These are phyloP conservation scores for Passerculus sandwichensis DNA, from an alignment of 2,797 vertebrate genomes.

Conservation along the genomic window DNA sequence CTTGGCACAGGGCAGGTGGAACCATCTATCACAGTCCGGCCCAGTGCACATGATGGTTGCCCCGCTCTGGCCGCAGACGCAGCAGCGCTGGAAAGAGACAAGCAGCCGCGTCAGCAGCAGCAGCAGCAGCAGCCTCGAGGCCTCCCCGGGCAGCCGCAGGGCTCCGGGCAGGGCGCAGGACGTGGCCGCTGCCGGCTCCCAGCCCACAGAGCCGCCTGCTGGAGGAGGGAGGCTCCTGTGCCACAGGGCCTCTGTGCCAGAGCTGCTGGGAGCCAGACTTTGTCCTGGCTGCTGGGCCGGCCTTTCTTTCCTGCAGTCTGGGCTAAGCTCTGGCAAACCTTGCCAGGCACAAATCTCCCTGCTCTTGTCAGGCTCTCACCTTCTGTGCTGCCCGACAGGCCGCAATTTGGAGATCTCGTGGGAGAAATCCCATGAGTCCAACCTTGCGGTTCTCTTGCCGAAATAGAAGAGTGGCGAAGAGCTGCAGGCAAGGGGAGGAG, in stretches of 20 bases:
- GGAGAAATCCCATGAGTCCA: not conserved
- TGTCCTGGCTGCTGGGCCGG: too few relatives aligned
- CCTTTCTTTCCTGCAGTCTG: too few relatives aligned
- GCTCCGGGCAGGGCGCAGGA: not conserved
- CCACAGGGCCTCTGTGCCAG: not conserved
- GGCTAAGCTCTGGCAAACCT: not conserved
- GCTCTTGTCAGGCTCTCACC: not conserved
- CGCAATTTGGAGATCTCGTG: not conserved
- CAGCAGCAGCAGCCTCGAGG: not conserved
- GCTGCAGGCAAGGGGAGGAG: not conserved
- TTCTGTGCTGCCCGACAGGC: not conserved
- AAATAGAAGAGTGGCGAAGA: not conserved
- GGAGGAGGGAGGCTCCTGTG: not conserved
- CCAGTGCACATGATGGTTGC: not conserved
- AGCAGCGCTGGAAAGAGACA: not conserved
- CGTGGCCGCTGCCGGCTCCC: not conserved
- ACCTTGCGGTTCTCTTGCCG: accelerated
- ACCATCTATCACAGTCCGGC: not conserved
- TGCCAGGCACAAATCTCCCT: not conserved
- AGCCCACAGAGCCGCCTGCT: not conserved
- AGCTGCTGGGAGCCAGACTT: not conserved
- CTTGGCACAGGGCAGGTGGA: not conserved
- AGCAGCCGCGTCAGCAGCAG: not conserved
- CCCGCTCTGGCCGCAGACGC: not conserved
- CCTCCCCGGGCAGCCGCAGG: not conserved